Evolutionary conservation across 2,888 invertebrate species (phyloP).

Genomic region (Pachliopta kotzebuea): DNA sequence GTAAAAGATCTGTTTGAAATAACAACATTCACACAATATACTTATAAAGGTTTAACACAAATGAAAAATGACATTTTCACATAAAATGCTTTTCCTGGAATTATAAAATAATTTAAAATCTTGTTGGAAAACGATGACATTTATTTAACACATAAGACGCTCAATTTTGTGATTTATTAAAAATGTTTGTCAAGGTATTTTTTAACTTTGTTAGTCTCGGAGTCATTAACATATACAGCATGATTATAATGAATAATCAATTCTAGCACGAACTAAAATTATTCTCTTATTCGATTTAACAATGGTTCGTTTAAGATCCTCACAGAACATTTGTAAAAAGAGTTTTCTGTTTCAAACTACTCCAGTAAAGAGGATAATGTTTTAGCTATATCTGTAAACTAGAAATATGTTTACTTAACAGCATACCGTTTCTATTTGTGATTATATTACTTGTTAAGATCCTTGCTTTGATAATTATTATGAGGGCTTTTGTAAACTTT

Average conservation of each 20-base stretch:
- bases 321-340: background rate
- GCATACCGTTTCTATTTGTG: too few relatives aligned
- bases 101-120: background rate
- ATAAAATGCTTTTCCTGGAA: background rate
- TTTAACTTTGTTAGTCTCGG: background rate
- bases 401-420: too few relatives aligned
- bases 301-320: background rate
- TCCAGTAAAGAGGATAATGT: too few relatives aligned
- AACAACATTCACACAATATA: background rate
- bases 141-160: background rate
- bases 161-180: background rate
- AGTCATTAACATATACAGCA: background rate
- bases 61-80: background rate
- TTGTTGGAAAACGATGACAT: background rate
- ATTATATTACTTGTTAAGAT: background rate
- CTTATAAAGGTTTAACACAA: background rate
- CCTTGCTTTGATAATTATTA: constrained; percentile 4
- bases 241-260: background rate
- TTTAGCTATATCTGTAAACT: too few relatives aligned
- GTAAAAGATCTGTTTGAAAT: background rate
- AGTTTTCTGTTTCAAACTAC: too few relatives aligned
- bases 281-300: background rate
- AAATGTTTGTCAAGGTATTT: background rate
- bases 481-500: constrained; percentile 13
- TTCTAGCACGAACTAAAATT: background rate